Conservation (phyloP, 2,888 invertebrate genomes). For the Argyresthia albistria region DNA sequence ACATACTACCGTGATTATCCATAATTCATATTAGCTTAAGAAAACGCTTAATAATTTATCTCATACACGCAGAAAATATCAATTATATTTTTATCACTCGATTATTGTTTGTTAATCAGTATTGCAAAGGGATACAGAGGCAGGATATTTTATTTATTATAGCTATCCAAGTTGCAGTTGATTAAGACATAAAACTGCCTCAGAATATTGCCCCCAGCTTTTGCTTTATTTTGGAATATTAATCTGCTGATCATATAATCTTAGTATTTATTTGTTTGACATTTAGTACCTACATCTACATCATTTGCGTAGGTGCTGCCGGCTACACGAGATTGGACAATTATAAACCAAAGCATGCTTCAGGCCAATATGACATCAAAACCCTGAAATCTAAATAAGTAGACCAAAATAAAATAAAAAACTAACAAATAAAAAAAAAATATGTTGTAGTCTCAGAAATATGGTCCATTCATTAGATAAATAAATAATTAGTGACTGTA, state of each 20-base stretch:
- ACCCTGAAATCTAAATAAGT: no score
- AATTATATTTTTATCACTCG: constrained; percentile 33
- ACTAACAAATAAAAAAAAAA: no score
- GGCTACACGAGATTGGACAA: neutral
- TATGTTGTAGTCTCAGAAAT: no score
- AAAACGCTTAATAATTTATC: constrained; percentile 16
- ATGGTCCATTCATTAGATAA: no score
- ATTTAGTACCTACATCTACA: neutral
- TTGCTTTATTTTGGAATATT: neutral
- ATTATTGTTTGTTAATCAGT: constrained; percentile 44
- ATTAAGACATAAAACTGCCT: constrained; percentile 42
- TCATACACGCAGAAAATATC: constrained; percentile 30
- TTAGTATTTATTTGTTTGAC: neutral
- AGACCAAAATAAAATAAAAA: no score
- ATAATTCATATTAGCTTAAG: constrained; percentile 8
- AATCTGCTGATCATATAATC: neutral
- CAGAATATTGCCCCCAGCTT: neutral
- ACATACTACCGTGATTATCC: neutral
- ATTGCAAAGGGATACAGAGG: constrained; percentile 8
- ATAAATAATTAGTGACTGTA: no score
- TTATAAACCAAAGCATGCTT: neutral
- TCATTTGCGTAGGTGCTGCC: neutral
- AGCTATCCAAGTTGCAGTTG: constrained; percentile 21
- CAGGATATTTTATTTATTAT: neutral
- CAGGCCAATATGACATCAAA: no score